Base-by-base conservation (phyloP, 2,888 invertebrate genomes). In the Antheraea yamamai region DNA sequence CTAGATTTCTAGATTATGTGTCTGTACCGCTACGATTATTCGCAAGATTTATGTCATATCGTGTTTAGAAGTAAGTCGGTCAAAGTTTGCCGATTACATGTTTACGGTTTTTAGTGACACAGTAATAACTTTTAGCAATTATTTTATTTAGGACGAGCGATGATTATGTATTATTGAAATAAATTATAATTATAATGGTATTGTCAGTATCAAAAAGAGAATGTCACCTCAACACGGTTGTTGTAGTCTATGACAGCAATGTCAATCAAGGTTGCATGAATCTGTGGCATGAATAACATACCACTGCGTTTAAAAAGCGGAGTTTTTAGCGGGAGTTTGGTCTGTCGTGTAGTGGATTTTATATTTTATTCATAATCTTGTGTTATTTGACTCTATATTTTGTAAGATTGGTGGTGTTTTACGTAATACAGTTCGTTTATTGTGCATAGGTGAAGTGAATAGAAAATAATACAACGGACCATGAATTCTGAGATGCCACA, bases 91-190 rank as follows among this genome's bases (percentile, higher is more conserved):
- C 10, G 10, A 47, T 73, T 66, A 30, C 74, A 72, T 64, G 75
- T 74, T 72, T 77, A 79, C 79, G 74, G 72, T 84, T 85, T 84
- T 87, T 85, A 66, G 81, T 77, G 78, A 83, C 77, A 61, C 84
- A 80, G 12, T 76, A 75, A 66, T 82, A 84, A 86, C 86, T 88
- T 87, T 87, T 86, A 87, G 84, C 81, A 76, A 70, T 76, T 70
- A 72, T 79, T 79, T 61, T 78, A 81, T 79, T 72, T 74, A 39
- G 20, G 64, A 77, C 58, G 61, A 4, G 30, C 26, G 14, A 30
- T 66, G 16, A 2, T 30, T 66, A 47, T 47, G 2, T 47, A 61
- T 12, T 66, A 14, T 8, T 26, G 18, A 30, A 30, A 66, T 64
- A 64, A 64, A 2, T 23, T 64, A 4, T 26, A 1, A 64, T 64